Evolutionary conservation across 1,140 invertebrate species (phyloP).

Genomic region (Drosophila guanche): DNA sequence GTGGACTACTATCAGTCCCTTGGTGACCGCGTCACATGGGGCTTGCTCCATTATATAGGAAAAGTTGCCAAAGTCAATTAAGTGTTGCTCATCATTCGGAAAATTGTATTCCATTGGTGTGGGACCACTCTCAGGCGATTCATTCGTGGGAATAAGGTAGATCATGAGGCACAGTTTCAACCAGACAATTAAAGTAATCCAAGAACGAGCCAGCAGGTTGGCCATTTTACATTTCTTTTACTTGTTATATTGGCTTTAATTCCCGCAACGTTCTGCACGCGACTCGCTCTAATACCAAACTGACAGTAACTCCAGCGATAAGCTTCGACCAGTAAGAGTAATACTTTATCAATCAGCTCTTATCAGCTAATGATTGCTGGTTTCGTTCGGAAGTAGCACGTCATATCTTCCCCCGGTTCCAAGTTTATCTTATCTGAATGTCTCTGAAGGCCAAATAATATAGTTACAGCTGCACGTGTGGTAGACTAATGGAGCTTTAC

Average conservation of each 20-base stretch:
- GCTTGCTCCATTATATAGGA: slow-evolving; percentile 85
- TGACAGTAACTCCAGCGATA: too few species aligned
- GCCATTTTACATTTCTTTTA: neutral
- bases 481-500: neutral
- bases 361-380: too few species aligned
- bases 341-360: too few species aligned
- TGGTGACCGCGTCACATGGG: slow-evolving; percentile 81
- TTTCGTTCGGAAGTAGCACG: too few species aligned
- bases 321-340: too few species aligned
- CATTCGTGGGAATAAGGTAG: neutral
- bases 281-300: too few species aligned
- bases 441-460: too few species aligned
- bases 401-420: too few species aligned
- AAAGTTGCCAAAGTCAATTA: slow-evolving; percentile 86
- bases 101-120: neutral
- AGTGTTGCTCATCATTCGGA: slow-evolving; percentile 46
- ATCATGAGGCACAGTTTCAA: slow-evolving; percentile 12
- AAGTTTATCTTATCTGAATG: too few species aligned
- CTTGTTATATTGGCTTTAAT: neutral
- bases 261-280: too few species aligned
- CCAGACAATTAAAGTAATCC: slow-evolving; percentile 1
- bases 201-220: neutral
- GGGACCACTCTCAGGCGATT: neutral
- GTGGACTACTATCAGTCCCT: slow-evolving; percentile 87
- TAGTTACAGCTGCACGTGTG: neutral